These are phyloP conservation scores for Hiodon tergisus DNA, from an alignment of 2,113 vertebrate genomes.

Conservation along the genomic window DNA sequence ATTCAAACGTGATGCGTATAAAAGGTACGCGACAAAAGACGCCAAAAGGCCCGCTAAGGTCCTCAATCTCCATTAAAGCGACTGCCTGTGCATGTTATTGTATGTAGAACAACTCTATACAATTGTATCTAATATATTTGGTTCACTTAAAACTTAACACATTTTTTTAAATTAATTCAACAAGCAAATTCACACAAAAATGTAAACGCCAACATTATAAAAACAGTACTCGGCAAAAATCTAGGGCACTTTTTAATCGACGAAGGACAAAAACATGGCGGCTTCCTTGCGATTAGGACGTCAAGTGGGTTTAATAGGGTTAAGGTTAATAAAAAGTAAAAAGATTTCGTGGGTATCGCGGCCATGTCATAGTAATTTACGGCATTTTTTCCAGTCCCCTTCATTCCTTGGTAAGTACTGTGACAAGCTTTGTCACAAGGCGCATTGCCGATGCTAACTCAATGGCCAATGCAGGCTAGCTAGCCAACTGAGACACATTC, in stretches of 20 bases:
- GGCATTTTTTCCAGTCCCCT: conserved; percentile 51
- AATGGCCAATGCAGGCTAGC: not conserved
- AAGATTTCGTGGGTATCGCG: conserved; percentile 36
- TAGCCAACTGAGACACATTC: not conserved
- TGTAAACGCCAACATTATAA: no score
- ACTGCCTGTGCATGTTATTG: no score
- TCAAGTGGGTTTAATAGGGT: conserved; percentile 50
- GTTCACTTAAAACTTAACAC: no score
- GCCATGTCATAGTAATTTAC: conserved; percentile 35
- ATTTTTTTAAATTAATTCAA: no score
- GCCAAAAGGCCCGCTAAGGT: no score
- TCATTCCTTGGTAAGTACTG: conserved; percentile 56
- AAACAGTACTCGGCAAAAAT: no score
- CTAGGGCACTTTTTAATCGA: conserved; percentile 20
- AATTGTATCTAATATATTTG: no score
- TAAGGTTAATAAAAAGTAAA: conserved; percentile 46
- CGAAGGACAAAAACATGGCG: conserved; percentile 62
- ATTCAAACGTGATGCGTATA: no score
- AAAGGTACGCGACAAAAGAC: no score
- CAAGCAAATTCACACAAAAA: no score
- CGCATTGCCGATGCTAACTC: not conserved
- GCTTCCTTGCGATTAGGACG: conserved; percentile 64
- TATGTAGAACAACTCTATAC: no score
- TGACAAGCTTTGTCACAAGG: not conserved
- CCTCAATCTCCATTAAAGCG: no score